These are phyloP conservation scores for Tragelaphus scriptus DNA, from an alignment of 2,113 vertebrate species.

Conservation along the genomic window DNA sequence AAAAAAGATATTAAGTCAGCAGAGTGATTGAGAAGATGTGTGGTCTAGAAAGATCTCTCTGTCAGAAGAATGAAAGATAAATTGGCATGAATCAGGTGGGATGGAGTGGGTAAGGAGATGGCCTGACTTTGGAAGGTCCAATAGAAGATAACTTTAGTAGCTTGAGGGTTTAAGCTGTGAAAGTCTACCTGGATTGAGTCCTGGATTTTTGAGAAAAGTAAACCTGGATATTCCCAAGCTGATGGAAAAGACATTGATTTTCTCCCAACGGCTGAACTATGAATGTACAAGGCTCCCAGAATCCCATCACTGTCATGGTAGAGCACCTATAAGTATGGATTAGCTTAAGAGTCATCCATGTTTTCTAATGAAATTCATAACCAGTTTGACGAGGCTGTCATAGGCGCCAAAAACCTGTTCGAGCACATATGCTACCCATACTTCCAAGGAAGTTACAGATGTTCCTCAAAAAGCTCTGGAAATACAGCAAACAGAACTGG, in stretches of 20 bases:
- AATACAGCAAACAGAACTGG: background rate
- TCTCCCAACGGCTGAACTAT: background rate
- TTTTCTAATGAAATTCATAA: background rate
- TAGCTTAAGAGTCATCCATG: background rate
- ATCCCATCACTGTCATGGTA: background rate
- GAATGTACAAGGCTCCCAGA: background rate
- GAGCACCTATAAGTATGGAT: background rate
- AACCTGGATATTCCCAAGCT: background rate
- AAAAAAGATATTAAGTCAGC: background rate
- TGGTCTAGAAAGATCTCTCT: background rate
- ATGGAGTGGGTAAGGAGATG: background rate
- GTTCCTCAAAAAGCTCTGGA: background rate
- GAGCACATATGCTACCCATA: background rate
- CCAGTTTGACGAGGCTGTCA: background rate
- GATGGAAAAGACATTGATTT: background rate
- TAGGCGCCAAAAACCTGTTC: background rate
- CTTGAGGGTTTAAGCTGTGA: background rate
- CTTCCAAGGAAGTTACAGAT: background rate
- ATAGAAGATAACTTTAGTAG: background rate
- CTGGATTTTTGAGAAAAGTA: background rate
- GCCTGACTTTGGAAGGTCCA: background rate
- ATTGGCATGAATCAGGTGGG: background rate
- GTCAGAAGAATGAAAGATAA: background rate
- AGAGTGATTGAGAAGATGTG: background rate
- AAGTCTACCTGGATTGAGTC: background rate